A percentile compares a stretch with the other conserved stretches of the same genome.
phyloP scores from a whole-genome alignment of 2,113 vertebrate genomes.

The Proteles cristata region DNA sequence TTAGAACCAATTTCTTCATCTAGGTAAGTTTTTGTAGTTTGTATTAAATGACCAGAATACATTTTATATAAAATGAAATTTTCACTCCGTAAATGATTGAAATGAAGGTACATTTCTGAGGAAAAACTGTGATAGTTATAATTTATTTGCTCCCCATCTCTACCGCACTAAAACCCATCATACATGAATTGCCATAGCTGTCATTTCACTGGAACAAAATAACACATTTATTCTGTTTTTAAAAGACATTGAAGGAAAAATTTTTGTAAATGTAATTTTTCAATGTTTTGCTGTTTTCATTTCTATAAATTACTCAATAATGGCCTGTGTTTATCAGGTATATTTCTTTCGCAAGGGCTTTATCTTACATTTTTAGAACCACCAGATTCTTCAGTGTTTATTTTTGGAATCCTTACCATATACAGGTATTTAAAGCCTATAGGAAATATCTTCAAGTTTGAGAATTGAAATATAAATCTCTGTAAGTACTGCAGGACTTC shows the following conservation, averaged over 20 bases:
- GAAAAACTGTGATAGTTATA: neutral
- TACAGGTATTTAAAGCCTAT: neutral
- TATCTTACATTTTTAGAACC: constrained; percentile 12
- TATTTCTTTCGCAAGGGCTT: constrained; percentile 2
- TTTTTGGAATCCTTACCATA: neutral
- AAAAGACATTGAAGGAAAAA: neutral
- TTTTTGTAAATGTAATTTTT: constrained; percentile 47
- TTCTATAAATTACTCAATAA: neutral
- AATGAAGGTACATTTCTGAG: neutral
- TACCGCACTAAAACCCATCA: neutral
- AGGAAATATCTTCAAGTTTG: neutral
- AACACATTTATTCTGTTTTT: neutral
- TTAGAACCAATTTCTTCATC: neutral
- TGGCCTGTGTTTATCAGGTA: neutral
- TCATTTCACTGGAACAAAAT: constrained; percentile 53
- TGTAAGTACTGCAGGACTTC: constrained; percentile 23
- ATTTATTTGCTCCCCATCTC: neutral
- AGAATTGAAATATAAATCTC: neutral
- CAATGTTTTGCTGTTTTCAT: neutral
- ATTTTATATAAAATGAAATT: constrained; percentile 10
- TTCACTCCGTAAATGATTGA: neutral
- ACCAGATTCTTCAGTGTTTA: neutral
- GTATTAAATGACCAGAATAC: neutral
- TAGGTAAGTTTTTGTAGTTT: neutral
- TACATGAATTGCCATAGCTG: constrained; percentile 18